Evolutionary conservation across 2,888 invertebrate species (phyloP), one percentile per base, ranked within the genome.

Genomic region (Hemaris fuciformis): DNA sequence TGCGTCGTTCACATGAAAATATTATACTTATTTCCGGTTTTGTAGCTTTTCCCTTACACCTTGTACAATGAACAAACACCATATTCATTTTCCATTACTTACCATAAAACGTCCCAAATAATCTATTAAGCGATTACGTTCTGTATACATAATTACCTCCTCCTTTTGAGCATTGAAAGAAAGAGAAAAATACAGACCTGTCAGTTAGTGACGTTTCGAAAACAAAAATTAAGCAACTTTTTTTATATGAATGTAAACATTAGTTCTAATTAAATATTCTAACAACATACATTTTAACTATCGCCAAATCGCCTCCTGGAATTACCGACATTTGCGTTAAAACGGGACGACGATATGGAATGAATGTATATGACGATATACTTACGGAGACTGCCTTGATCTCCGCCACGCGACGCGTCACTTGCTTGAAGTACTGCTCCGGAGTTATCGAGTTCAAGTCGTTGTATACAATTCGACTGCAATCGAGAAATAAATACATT

Each of bases 341-440:
- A 81, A 70, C 45, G 71, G 65, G 66, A 77, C 67, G 62, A 73
- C 64, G 42, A 63, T 70, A 72, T 66, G 62, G 60, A 27, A 48
- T 60, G 59, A 64, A 58, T 56, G 46, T 8, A 72, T 64, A 69
- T 62, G 71, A 74, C 63, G 72, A 75, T 62, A 76, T 79, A 94
- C 95, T 94, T 92, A 97, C 97, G 83, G 96, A 96, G 64, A 98
- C 98, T 31, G 98, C 97, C 88, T 97, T 97, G 72, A 98, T 96
- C 93, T 97, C 98, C 53, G 97, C 97, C 66, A 98, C 92, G 73
- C 97, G 94, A 76, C 95, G 95, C 0, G 96, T 98, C 68, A 99
- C 97, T 88, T 98, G 97, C 87, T 98, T 98, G 86, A 98, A 97
- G 90, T 98, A 98, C 90, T 98, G 98, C 89, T 98, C 97, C 0